Percentiles rank a stretch among this genome's conserved stretches.
Conservation (phyloP, 2,797 vertebrate genomes). For the Sebastes glaucus region DNA sequence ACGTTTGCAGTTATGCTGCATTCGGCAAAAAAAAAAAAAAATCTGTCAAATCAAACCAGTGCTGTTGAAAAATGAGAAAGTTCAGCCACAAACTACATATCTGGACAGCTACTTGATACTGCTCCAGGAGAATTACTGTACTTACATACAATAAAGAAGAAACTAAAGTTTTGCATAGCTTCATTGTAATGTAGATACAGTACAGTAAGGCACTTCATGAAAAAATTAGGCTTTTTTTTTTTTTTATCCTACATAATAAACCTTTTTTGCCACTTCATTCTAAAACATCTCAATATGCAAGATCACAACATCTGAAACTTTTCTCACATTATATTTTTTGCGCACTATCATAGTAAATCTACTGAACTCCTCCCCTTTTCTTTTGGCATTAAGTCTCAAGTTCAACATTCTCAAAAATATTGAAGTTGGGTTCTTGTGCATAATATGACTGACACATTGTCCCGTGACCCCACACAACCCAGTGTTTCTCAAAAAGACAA, state of each 20-base stretch:
- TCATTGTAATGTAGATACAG: conserved; percentile 91
- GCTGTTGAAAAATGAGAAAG: conserved; percentile 67
- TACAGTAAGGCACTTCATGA: conserved; percentile 94
- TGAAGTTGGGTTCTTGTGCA: conserved; percentile 81
- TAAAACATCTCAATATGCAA: conserved; percentile 74
- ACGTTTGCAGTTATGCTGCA: conserved; percentile 78
- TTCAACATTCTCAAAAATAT: conserved; percentile 77
- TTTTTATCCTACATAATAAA: conserved; percentile 81
- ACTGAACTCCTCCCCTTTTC: conserved; percentile 58
- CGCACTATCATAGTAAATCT: conserved; percentile 56
- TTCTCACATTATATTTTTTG: conserved; percentile 64
- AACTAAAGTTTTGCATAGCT: conserved; percentile 94
- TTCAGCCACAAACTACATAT: conserved; percentile 75
- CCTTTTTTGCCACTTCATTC: conserved; percentile 74
- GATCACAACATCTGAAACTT: conserved; percentile 64
- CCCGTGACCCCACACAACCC: conserved; percentile 79
- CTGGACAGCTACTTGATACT: conserved; percentile 68
- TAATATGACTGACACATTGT: conserved; percentile 78
- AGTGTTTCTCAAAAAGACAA: conserved; percentile 73
- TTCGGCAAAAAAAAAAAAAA: conserved; percentile 63
- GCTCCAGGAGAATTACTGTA: conserved; percentile 83
- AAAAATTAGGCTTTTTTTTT: conserved; percentile 85
- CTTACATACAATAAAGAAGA: conserved; percentile 88
- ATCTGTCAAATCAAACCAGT: conserved; percentile 50
- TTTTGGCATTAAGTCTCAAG: conserved; percentile 85